These are phyloP conservation scores for Boloria euphrosyne DNA, from an alignment of 2,888 invertebrate genomes.

Conservation along the genomic window DNA sequence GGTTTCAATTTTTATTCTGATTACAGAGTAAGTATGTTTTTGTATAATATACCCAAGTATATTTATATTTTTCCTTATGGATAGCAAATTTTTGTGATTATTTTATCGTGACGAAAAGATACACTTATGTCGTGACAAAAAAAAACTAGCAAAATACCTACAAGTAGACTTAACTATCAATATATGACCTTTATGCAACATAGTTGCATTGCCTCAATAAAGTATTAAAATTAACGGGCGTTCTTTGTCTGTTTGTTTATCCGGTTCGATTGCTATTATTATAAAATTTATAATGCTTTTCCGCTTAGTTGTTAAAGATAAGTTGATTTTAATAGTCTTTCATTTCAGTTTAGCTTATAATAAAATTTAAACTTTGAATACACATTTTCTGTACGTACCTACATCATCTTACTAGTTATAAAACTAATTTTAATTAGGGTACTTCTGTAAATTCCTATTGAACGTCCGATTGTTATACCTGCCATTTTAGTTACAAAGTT, in stretches of 20 bases:
- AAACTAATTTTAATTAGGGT: slow-evolving; percentile 11
- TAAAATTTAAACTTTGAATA: too few species aligned
- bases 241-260: slow-evolving; percentile 23
- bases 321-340: slow-evolving; percentile 6
- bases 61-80: too few species aligned
- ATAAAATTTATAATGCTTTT: not conserved
- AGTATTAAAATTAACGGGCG: slow-evolving; percentile 24
- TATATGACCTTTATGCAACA: slow-evolving; percentile 21
- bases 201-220: slow-evolving; percentile 33
- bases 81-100: too few species aligned
- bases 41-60: too few species aligned
- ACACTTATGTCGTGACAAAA: too few species aligned
- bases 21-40: too few species aligned
- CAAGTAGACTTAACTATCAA: not conserved
- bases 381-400: not conserved
- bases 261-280: not conserved
- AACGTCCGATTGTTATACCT: not conserved
- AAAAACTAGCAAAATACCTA: slow-evolving; percentile 1
- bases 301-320: not conserved
- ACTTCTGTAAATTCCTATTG: not conserved
- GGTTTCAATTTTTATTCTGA: too few species aligned
- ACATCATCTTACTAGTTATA: slow-evolving; percentile 1
- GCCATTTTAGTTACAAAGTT: slow-evolving; percentile 15
- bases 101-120: too few species aligned
- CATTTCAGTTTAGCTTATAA: not conserved